Percentiles rank a stretch among this genome's conserved stretches.
phyloP scores from a whole-genome alignment of 2,797 vertebrate genomes.

The Crypturellus tataupa region DNA sequence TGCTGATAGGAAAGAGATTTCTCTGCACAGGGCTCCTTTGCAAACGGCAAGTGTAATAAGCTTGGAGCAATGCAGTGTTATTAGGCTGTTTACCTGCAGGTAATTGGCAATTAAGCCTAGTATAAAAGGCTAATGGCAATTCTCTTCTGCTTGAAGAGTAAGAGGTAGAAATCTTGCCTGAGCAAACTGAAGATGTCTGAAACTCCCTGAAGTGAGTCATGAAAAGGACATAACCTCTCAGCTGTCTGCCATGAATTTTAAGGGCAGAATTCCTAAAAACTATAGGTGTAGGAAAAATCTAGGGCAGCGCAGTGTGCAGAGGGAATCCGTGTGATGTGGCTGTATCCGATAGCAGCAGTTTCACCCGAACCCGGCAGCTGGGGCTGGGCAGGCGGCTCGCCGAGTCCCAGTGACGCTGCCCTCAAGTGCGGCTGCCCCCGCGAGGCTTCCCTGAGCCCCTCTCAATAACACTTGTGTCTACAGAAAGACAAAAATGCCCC shows the following conservation, averaged over 20 bases:
- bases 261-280: slow-evolving; percentile 10
- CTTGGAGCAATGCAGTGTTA: neutral
- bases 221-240: slow-evolving; percentile 37
- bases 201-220: slow-evolving; percentile 52
- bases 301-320: neutral
- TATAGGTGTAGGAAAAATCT: neutral
- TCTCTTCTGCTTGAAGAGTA: slow-evolving; percentile 62
- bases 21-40: slow-evolving; percentile 56
- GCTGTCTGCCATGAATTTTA: slow-evolving; percentile 43
- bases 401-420: neutral
- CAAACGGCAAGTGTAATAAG: slow-evolving; percentile 49
- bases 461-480: neutral
- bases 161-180: slow-evolving; percentile 59
- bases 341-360: neutral
- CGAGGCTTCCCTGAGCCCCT: neutral
- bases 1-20: slow-evolving; percentile 74
- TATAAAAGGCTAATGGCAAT: slow-evolving; percentile 58
- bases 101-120: slow-evolving; percentile 71
- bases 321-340: neutral
- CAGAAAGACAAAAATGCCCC: neutral
- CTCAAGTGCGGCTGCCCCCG: rapidly evolving
- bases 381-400: neutral
- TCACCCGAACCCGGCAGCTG: neutral
- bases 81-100: slow-evolving; percentile 71
- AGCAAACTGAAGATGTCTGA: slow-evolving; percentile 48